Conservation (phyloP, 2,797 vertebrate species). For the Triplophysa yarkandensis region DNA sequence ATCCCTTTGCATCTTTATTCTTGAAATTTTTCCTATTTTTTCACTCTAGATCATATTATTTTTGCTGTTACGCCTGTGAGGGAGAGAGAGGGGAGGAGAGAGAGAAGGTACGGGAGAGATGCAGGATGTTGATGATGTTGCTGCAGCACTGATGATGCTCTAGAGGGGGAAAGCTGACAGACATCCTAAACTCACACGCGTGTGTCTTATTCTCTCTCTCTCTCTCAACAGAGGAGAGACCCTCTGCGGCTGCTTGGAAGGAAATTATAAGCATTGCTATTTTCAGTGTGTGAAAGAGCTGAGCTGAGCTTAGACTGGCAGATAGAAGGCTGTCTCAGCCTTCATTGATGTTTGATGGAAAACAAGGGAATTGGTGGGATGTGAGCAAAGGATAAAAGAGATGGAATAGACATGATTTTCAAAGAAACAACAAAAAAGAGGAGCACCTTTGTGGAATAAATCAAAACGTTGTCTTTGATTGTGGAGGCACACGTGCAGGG, state of each 20-base stretch:
- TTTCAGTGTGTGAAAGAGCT: constrained; percentile 34
- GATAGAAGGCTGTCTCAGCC: neutral
- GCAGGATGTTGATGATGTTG: constrained; percentile 42
- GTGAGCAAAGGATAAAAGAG: neutral
- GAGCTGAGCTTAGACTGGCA: neutral
- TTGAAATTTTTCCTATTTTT: neutral
- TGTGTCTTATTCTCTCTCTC: neutral
- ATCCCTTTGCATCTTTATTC: neutral
- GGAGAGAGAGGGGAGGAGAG: constrained; percentile 38
- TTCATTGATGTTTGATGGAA: neutral
- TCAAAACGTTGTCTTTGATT: neutral
- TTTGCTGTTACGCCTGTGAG: neutral
- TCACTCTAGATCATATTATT: constrained; percentile 12
- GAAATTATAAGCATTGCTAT: constrained; percentile 42
- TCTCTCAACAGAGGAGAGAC: constrained; percentile 19
- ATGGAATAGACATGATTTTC: constrained; percentile 1
- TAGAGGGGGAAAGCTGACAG: constrained; percentile 35
- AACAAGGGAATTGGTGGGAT: neutral
- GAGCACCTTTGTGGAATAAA: constrained; percentile 4
- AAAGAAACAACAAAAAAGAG: neutral
- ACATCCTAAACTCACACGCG: constrained; percentile 16
- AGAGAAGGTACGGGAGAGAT: constrained; percentile 10
- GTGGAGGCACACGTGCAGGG: neutral
- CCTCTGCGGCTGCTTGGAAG: constrained; percentile 9
- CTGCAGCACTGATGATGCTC: constrained; percentile 46